Base-by-base conservation (phyloP, 2,797 vertebrate species). In the Ceyx erithaca region DNA sequence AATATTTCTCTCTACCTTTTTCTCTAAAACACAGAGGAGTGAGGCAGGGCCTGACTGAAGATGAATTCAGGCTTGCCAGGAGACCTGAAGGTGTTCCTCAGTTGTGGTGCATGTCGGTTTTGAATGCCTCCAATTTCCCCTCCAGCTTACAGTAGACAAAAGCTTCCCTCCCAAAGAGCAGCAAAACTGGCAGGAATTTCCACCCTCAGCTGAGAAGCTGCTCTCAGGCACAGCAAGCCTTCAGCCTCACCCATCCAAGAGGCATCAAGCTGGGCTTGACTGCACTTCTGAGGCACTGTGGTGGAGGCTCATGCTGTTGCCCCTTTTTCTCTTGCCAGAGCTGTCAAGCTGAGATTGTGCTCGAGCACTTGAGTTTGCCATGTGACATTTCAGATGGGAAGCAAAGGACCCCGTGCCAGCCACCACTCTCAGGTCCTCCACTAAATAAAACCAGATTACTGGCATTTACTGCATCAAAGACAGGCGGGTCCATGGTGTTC, bases 291-390 rank as follows among this genome's bases (percentile, higher is more conserved):
- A 94, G 72, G 68, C 43, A 2, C 84, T 35, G 80, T 58, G 80
- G 67, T 54, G 31, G 78, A 88, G 78, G 51, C 51, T 66, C 86
- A 62, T 6, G 62, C 89, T 94, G 75, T 49, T 61, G 61, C 79
- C 81, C 87, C 91, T 94, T 94, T 77, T 92, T 92, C 87, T 90
- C 43, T 45, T 91, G 90, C 94, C 95, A 95, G 91, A 54, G 54
- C 82, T 93, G 79, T 87, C 93, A 93, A 83, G 54, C 87, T 91
- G 87, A 85, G 87, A 81, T 20, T 73, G 82, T 71, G 62, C 58
- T 85, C 3, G 1, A 87, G 78, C 1, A 0, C 70, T 72, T 9
- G 73, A 20, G 54, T 76, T 79, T 58, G 80, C 78, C 92, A 31
- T 85, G 87, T 93, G 87, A 89, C 88, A 80, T 94, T 93, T 94